Conservation (phyloP, 2,888 invertebrate genomes). For the Eilema caniola region DNA sequence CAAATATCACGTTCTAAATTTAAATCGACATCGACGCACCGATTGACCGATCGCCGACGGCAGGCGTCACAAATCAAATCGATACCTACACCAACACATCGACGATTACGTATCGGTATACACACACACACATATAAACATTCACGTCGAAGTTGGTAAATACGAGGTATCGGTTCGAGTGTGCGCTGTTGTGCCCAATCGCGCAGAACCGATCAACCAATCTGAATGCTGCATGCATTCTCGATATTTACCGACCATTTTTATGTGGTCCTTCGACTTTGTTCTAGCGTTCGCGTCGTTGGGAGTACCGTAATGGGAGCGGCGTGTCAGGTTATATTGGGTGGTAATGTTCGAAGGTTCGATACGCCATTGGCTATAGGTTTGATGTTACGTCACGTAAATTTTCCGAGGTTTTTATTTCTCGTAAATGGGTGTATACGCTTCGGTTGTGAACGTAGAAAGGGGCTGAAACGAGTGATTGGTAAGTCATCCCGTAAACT, state of each 20-base stretch:
- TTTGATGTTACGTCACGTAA: conserved; percentile 78
- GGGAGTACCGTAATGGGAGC: conserved; percentile 38
- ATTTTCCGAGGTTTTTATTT: conserved; percentile 74
- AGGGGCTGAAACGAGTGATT: conserved; percentile 55
- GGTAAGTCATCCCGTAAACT: conserved; percentile 50
- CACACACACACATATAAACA: conserved; percentile 62
- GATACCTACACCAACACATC: conserved; percentile 63
- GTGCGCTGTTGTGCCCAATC: conserved; percentile 85
- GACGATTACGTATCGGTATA: conserved; percentile 75
- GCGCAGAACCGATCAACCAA: conserved; percentile 88
- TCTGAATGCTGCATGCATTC: conserved; percentile 68
- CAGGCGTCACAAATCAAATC: conserved; percentile 59
- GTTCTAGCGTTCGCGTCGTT: conserved; percentile 17
- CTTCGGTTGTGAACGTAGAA: conserved; percentile 53
- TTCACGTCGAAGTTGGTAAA: conserved; percentile 72
- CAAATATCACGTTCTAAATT: conserved; percentile 54
- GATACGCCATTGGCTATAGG: conserved; percentile 81
- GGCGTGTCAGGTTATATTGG: conserved; percentile 53
- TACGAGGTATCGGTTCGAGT: conserved; percentile 85
- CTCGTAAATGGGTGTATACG: conserved; percentile 60
- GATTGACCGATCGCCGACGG: conserved; percentile 53
- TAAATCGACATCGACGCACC: conserved; percentile 48
- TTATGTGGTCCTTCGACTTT: conserved; percentile 49
- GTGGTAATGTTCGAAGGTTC: conserved; percentile 69
- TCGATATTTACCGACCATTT: conserved; percentile 68